Conservation (phyloP, 2,888 invertebrate species). For the Erebia palarica region DNA sequence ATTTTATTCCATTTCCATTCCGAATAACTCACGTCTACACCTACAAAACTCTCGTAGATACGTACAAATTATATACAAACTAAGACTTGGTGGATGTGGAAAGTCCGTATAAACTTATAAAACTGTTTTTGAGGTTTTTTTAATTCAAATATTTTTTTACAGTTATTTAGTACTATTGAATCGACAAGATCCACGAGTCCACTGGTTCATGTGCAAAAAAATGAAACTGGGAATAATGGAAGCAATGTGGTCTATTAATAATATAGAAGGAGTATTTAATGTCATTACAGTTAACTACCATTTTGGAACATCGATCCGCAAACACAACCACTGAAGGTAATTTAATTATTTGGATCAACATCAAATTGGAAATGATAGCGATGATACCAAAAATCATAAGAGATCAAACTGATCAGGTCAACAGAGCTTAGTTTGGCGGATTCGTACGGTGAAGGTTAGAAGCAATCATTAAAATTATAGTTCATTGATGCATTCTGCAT, state of each 20-base stretch:
- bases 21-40: neutral
- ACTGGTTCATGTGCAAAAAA: neutral
- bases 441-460: neutral
- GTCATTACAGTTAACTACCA: too few relatives aligned
- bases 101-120: neutral
- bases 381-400: neutral
- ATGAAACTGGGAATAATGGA: neutral
- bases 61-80: neutral
- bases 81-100: neutral
- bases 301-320: too few relatives aligned
- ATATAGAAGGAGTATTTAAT: too few relatives aligned
- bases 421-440: neutral
- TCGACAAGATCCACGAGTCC: too few relatives aligned
- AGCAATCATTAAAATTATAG: neutral
- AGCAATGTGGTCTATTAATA: too few relatives aligned
- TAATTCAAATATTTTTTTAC: too few relatives aligned
- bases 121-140: neutral
- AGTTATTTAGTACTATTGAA: too few relatives aligned
- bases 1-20: neutral
- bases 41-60: neutral
- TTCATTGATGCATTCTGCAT: neutral
- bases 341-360: too few relatives aligned
- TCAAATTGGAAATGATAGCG: too few relatives aligned
- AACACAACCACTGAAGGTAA: too few relatives aligned
- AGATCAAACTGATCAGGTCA: neutral